phyloP scores from a whole-genome alignment of 1,140 invertebrate genomes.

The Pogonus chalceus region DNA sequence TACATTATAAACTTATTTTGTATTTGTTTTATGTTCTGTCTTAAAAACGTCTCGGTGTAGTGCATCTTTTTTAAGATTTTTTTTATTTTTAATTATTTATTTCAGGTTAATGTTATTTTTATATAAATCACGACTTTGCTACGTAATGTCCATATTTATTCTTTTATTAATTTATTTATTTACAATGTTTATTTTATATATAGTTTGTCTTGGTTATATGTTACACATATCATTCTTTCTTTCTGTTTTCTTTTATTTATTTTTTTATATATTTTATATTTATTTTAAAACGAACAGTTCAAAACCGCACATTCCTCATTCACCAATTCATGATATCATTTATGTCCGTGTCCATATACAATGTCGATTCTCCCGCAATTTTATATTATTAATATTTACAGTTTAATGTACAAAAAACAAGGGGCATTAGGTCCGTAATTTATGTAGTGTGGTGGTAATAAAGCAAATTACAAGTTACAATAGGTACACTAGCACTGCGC shows the following conservation, averaged over 20 bases:
- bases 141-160: neutral
- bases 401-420: slow-evolving; percentile 2
- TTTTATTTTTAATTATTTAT: slow-evolving; percentile 5
- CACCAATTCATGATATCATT: neutral
- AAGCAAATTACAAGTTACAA: slow-evolving; percentile 2
- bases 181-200: slow-evolving; percentile 1
- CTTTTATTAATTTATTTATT: slow-evolving; percentile 1
- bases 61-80: slow-evolving; percentile 11
- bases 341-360: neutral
- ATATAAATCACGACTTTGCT: slow-evolving; percentile 31
- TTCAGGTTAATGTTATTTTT: slow-evolving; percentile 24
- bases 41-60: slow-evolving; percentile 24
- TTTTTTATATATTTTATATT: neutral
- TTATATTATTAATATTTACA: neutral
- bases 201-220: slow-evolving; percentile 3
- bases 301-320: neutral
- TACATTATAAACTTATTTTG: slow-evolving; percentile 32
- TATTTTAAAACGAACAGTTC: neutral
- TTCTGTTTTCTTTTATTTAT: no score
- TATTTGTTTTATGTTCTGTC: slow-evolving; percentile 29
- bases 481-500: slow-evolving; percentile 6
- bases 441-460: neutral
- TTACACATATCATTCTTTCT: slow-evolving; percentile 2
- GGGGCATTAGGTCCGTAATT: neutral
- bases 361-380: neutral